phyloP scores from a whole-genome alignment of 2,888 invertebrate species.

The Euzetes globulus region DNA sequence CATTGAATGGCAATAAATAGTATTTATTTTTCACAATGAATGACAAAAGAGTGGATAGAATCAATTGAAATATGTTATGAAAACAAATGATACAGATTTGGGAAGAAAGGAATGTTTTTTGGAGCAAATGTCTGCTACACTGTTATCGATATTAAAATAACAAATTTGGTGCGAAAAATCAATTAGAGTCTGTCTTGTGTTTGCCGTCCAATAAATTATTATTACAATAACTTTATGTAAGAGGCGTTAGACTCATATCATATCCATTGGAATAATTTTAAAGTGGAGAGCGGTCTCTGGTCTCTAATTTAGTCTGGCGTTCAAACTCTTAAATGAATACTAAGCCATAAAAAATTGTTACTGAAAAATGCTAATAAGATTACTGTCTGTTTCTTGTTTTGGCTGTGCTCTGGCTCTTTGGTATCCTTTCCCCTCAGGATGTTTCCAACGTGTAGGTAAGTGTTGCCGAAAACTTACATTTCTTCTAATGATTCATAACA shows the following conservation, averaged over 20 bases:
- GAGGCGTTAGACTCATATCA: background rate
- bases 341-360: background rate
- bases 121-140: no score
- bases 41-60: no score
- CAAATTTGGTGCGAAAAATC: constrained; percentile 13
- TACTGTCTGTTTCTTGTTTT: background rate
- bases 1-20: background rate
- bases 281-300: background rate
- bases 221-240: constrained; percentile 3
- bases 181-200: background rate
- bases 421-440: background rate
- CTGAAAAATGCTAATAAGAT: constrained; percentile 21
- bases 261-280: background rate
- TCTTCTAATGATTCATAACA: background rate
- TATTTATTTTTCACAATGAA: no score
- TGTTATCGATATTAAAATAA: background rate
- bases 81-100: no score
- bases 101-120: no score
- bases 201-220: background rate
- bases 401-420: background rate
- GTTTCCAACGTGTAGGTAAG: constrained; percentile 15
- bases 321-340: background rate
- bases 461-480: background rate
- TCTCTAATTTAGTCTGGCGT: background rate
- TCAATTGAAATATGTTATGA: no score